Base-by-base conservation (phyloP, 1,140 invertebrate species). In the Notospermus geniculatus region DNA sequence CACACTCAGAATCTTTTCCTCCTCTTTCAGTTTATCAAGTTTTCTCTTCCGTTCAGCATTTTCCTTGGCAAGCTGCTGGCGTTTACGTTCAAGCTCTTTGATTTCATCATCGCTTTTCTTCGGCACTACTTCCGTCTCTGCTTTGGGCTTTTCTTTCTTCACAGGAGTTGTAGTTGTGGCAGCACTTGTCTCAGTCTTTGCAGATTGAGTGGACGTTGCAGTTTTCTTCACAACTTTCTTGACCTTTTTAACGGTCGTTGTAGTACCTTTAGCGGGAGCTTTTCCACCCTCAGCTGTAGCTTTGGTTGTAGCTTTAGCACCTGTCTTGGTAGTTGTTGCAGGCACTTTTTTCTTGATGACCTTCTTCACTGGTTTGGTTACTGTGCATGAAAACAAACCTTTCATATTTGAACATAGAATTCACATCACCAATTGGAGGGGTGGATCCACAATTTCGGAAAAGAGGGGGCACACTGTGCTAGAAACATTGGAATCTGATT, bases 171-270 rank as follows among this genome's bases (percentile, higher is more conserved):
- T 15, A 28, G 30, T 23, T 29, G 19, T 58, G n/a, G 23, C 29
- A 25, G 30, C 23, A 27, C 43, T 62, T 15, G 43, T 29, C 19
- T 58, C 39, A 17, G 30, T 22, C 11, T 46, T 62, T 32, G 19
- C 19, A 43, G 29, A 23, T 36, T 41, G 22, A n/a, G 23, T 28
- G 2, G 32, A 17, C 22, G 11, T 60, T 5, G 46, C 19, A 1
- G 13, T 30, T 56, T 27, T 63, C 45, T 64, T 60, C 17, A 45
- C 53, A 5, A 53, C 53, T 13, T 30, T 52, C 54, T 54, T 62
- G 45, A 57, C 62, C 55, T 60, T 63, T 36, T 63, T 57, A 60
- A 67, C 61, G 36, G 63, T 63, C 41, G 59, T 50, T 5, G 5
- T 9, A 50, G 5, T 50, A 9, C 25, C 25, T 7, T 5, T n/a